These are phyloP conservation scores for silkworm (Bombyx mori) DNA, from an alignment of 1,140 invertebrate species.

Conservation along the genomic window ASM3026992v2 NC_085122.1:9185501-9186000, in stretches of 20 bases:
- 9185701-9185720: slow-evolving; percentile 53
- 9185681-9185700: slow-evolving; percentile 29
- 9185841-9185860: slow-evolving; percentile 9
- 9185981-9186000: neutral
- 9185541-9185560: slow-evolving; percentile 39
- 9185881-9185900: slow-evolving; percentile 64
- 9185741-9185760: slow-evolving; percentile 70
- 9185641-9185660: slow-evolving; percentile 68
- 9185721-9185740: slow-evolving; percentile 66
- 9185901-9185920: slow-evolving; percentile 27
- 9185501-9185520: slow-evolving; percentile 34
- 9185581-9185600: slow-evolving; percentile 58
- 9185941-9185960: slow-evolving; percentile 21
- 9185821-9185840: slow-evolving; percentile 51
- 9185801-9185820: slow-evolving; percentile 57
- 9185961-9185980: slow-evolving; percentile 3
- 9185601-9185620: slow-evolving; percentile 59
- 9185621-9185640: slow-evolving; percentile 42
- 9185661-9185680: slow-evolving; percentile 64
- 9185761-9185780: slow-evolving; percentile 57
- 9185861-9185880: slow-evolving; percentile 22
- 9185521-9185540: slow-evolving; percentile 52
- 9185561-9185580: slow-evolving; percentile 50
- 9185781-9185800: slow-evolving; percentile 44
- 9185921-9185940: slow-evolving; percentile 29